Percentiles rank a stretch among this genome's conserved stretches.
phyloP scores from a whole-genome alignment of 1,140 invertebrate species.

The Arctopsyche grandis region DNA sequence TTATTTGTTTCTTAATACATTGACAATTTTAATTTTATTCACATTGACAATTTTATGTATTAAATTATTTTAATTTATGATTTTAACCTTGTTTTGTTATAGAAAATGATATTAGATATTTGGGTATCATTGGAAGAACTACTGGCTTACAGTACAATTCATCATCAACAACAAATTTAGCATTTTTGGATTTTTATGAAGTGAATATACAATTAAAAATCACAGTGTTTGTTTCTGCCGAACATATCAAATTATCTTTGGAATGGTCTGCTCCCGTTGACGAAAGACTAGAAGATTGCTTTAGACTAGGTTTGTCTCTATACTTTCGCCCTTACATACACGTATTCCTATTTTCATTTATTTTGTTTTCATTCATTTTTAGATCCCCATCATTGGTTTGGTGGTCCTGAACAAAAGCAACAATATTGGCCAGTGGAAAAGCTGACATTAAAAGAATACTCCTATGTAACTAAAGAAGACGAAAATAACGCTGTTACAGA shows the following conservation, averaged over 20 bases:
- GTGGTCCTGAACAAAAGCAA: constrained; percentile 69
- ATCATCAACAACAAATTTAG: constrained; percentile 31
- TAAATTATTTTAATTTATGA: not conserved
- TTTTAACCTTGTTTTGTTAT: not conserved
- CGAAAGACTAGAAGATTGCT: constrained; percentile 60
- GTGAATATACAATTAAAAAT: constrained; percentile 13
- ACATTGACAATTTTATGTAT: too few relatives aligned
- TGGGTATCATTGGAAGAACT: constrained; percentile 34
- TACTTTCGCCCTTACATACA: constrained; percentile 8
- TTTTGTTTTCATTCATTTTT: constrained; percentile 5
- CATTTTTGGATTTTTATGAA: constrained; percentile 35
- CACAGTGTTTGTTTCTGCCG: constrained; percentile 47
- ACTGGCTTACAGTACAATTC: not conserved
- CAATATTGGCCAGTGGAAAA: constrained; percentile 75
- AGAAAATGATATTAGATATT: constrained; percentile 18
- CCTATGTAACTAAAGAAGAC: constrained; percentile 70
- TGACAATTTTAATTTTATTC: too few relatives aligned
- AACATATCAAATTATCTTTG: constrained; percentile 60
- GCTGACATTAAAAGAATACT: constrained; percentile 67
- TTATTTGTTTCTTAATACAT: too few relatives aligned
- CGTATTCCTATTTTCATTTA: not conserved
- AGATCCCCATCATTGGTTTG: constrained; percentile 67
- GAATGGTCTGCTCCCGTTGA: constrained; percentile 58
- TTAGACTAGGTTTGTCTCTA: constrained; percentile 59
- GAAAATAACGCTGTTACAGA: constrained; percentile 76